These are phyloP conservation scores for Otolemur crassicaudatus DNA, from an alignment of 2,797 vertebrate genomes.

Conservation along the genomic window DNA sequence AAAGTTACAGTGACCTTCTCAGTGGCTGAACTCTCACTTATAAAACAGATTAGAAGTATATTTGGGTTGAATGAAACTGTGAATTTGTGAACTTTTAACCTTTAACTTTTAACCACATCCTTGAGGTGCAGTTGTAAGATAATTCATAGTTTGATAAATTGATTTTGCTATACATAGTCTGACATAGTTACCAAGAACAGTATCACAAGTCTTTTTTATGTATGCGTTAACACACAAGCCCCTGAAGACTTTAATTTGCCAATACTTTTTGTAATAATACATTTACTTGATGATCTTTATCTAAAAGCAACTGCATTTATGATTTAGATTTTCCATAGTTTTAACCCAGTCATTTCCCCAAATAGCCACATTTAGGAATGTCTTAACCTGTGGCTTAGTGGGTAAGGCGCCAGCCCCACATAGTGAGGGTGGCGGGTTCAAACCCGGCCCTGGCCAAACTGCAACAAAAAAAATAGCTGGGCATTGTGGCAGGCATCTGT, in stretches of 20 bases:
- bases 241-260: background rate
- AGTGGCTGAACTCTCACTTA: slow-evolving; percentile 1
- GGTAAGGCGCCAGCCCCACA: too few relatives aligned
- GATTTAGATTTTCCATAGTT: slow-evolving; percentile 19
- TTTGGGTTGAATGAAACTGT: background rate
- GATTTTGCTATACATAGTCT: background rate
- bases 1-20: background rate
- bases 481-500: too few relatives aligned
- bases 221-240: background rate
- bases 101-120: background rate
- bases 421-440: too few relatives aligned
- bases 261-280: background rate
- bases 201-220: background rate
- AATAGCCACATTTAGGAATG: background rate
- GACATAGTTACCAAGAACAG: background rate
- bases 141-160: background rate
- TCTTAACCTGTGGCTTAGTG: background rate
- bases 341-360: background rate
- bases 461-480: too few relatives aligned
- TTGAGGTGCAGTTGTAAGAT: background rate
- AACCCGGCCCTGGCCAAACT: too few relatives aligned
- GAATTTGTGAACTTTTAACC: background rate
- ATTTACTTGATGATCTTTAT: background rate
- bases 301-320: slow-evolving; percentile 25
- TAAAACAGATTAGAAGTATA: background rate